A percentile compares a stretch with the other conserved stretches of the same genome.
Conservation (phyloP, 2,113 vertebrate species). For the Empidonax alnorum region DNA sequence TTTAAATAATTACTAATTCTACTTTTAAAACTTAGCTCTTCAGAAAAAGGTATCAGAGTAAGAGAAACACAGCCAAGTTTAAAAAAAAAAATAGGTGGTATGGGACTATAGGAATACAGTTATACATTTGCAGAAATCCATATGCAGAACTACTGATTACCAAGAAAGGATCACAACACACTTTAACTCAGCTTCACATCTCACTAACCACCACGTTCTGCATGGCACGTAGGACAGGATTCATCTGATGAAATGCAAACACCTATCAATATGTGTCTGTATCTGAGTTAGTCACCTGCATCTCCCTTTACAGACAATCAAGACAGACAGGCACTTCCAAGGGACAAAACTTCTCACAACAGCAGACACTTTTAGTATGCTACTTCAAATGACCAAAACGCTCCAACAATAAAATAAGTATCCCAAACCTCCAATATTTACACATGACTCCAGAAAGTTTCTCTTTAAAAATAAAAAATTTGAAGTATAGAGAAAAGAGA, state of each 20-base stretch:
- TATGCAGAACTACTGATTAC: not conserved
- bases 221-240: not conserved
- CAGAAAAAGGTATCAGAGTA: not conserved
- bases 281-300: not conserved
- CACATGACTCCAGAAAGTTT: not conserved
- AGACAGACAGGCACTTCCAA: not conserved
- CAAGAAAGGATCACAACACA: accelerated
- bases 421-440: not conserved
- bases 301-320: not conserved
- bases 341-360: not conserved
- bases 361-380: not conserved
- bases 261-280: not conserved
- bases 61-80: not conserved
- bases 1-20: not conserved
- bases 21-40: not conserved
- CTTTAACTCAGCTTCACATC: not conserved
- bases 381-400: not conserved
- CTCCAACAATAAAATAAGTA: not conserved
- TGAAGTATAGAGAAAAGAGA: not conserved
- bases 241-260: not conserved
- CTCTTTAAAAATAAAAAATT: not conserved
- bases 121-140: not conserved
- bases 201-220: not conserved
- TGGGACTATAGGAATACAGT: not conserved
- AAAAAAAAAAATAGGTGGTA: not conserved